Evolutionary conservation across 2,888 invertebrate genomes (phyloP), one percentile per base, ranked within the genome.

Genomic region (Thecophora atra): DNA sequence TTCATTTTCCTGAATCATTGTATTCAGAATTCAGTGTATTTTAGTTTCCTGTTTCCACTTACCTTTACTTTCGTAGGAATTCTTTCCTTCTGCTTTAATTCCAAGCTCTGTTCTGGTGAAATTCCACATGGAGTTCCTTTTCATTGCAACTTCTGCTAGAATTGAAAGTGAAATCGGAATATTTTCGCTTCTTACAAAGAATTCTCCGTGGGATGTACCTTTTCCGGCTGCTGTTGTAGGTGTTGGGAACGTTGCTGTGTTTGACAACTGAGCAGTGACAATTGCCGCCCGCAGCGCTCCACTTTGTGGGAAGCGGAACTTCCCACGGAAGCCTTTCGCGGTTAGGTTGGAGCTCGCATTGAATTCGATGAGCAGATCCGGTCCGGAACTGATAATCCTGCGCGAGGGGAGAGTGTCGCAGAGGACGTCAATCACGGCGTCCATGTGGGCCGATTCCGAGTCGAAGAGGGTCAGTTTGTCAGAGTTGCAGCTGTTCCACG

Each of bases 391-490:
- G 75, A 94, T 89, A 75, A 95, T 90, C 84, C 28, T 94, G 77
- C 91, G 90, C 79, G 92, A 92, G 85, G 91, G 90, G 71, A 91
- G 90, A 0, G 77, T 72, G 83, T 95, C 93, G 87, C 96, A 96
- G 75, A 96, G 89, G 81, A 95, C 92, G 67, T 92, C 92, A 82
- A 96, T 94, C 75, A 93, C 90, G 1, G 94, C 92, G 70, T 92
- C 89, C 80, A 89, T 89, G 30, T 91, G 88, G 80, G 92, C 82
- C 1, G 83, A 91, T 82, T 91, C 90, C 5, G 95, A 94, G 84
- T 96, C 96, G 87, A 94, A 93, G 74, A 95, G 92, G 81, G 93
- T 93, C 84, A 96, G 92, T 83, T 95, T 91, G 87, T 96, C 95
- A 73, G 82, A 77, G 73, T 81, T 84, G 71, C 85, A 85, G 30